Percentiles rank a stretch among this genome's conserved stretches.
Conservation (phyloP, 1,140 invertebrate genomes). For the Drosophila kikkawai region DNA sequence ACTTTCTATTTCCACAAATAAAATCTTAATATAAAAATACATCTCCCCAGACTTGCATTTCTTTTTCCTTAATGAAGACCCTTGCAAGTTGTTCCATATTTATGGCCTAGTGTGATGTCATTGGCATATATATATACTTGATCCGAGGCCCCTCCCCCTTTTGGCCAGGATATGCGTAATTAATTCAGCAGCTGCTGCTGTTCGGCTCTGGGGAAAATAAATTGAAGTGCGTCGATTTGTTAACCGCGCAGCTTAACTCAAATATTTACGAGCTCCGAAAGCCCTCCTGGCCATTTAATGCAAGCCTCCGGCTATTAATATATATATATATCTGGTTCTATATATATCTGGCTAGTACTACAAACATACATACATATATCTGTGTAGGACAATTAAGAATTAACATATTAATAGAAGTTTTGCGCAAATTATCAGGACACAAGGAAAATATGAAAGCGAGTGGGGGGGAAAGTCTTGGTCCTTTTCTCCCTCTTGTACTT, state of each 20-base stretch:
- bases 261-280: slow-evolving; percentile 69
- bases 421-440: slow-evolving; percentile 77
- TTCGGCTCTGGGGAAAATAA: slow-evolving; percentile 46
- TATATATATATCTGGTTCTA: background rate
- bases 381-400: slow-evolving; percentile 76
- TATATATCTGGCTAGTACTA: background rate
- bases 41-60: background rate
- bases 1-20: background rate
- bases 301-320: slow-evolving; percentile 72
- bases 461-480: no score
- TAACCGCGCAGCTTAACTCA: slow-evolving; percentile 70
- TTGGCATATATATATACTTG: slow-evolving; percentile 5
- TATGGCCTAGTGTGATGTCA: slow-evolving; percentile 66
- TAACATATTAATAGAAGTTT: slow-evolving; percentile 84
- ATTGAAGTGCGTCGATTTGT: slow-evolving; percentile 78
- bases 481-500: slow-evolving; percentile 51
- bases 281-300: slow-evolving; percentile 42
- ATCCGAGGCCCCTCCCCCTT: background rate
- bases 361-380: background rate
- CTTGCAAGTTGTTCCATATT: slow-evolving; percentile 10
- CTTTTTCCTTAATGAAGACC: background rate
- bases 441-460: slow-evolving; percentile 64
- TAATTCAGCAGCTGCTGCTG: slow-evolving; percentile 50
- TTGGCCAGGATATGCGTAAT: slow-evolving; percentile 53
- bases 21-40: background rate